Evolutionary conservation across 1,140 invertebrate genomes (phyloP).

Genomic region (Monochamus saltuarius): DNA sequence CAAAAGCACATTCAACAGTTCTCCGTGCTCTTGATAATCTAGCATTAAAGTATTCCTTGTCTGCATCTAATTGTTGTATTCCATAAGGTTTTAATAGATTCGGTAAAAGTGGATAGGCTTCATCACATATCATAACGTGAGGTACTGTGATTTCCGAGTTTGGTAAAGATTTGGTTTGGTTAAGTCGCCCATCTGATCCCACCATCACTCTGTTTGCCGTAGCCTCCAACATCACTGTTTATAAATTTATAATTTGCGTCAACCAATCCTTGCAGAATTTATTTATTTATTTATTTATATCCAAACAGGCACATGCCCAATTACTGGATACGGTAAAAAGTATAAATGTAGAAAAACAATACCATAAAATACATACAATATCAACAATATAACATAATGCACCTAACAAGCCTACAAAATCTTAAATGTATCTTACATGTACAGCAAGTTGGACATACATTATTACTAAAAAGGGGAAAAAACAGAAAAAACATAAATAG

Average conservation of each 20-base stretch:
- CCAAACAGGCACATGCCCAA: too few species aligned
- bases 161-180: neutral
- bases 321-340: too few species aligned
- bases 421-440: too few species aligned
- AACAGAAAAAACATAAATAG: too few species aligned
- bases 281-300: too few species aligned
- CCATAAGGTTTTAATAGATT: slow-evolving; percentile 12
- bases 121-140: neutral
- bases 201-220: slow-evolving; percentile 49
- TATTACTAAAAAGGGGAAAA: too few species aligned
- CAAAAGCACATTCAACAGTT: slow-evolving; percentile 15
- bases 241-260: slow-evolving; percentile 50
- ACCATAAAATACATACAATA: too few species aligned
- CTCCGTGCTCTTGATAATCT: slow-evolving; percentile 15
- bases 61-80: slow-evolving; percentile 14
- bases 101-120: slow-evolving; percentile 9
- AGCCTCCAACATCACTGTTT: slow-evolving; percentile 47
- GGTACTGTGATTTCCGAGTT: neutral
- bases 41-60: slow-evolving; percentile 18
- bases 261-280: slow-evolving; percentile 48
- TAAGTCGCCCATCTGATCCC: slow-evolving; percentile 9
- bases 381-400: too few species aligned
- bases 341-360: too few species aligned
- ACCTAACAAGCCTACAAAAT: too few species aligned
- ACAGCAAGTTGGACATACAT: too few species aligned